Evolutionary conservation across 2,797 vertebrate genomes (phyloP), one percentile per base, ranked within the genome.

Genomic region (Cottoperca gobio): DNA sequence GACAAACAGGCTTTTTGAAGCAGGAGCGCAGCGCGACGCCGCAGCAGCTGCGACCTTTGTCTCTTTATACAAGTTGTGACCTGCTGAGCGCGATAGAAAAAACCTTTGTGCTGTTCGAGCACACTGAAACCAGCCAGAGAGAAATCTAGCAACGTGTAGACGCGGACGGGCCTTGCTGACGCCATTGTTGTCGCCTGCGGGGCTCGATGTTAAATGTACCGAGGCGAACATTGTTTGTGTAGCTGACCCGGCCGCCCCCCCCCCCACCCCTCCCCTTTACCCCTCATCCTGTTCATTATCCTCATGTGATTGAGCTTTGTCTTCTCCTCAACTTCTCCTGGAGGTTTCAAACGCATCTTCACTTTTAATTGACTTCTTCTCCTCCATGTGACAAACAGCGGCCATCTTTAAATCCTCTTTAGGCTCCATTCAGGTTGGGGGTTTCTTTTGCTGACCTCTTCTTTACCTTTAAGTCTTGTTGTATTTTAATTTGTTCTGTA

Each of bases 141-240:
- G 91, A 92, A 79, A 95, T 95, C 94, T 92, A 93, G 93, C 91
- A 95, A 88, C 58, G 81, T 86, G 89, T 82, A 81, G 92, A 93
- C 21, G 31, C 26, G 66, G 76, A 85, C 46, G 33, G 70, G 74
- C 84, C 79, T 55, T 68, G 81, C 87, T 87, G 88, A 87, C 67
- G 81, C 87, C 87, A 92, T 94, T 95, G 91, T 94, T 93, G 83
- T 90, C 0, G 54, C 67, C 73, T 6, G 72, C 21, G 4, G 72
- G 88, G 84, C 67, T 86, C 39, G n/a, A 68, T 90, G 88, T 80
- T 81, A 87, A 93, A 93, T 85, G 86, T 90, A 87, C 37, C 69
- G 71, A 90, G 79, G 71, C 77, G 33, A 70, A 84, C 70, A 91
- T 87, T 92, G 91, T 94, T 92, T 90, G 72, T 84, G 49, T 49